A percentile compares a stretch with the other conserved stretches of the same genome.
phyloP scores from a whole-genome alignment of 1,140 invertebrate species.

The Dolichoris vasculosae region DNA sequence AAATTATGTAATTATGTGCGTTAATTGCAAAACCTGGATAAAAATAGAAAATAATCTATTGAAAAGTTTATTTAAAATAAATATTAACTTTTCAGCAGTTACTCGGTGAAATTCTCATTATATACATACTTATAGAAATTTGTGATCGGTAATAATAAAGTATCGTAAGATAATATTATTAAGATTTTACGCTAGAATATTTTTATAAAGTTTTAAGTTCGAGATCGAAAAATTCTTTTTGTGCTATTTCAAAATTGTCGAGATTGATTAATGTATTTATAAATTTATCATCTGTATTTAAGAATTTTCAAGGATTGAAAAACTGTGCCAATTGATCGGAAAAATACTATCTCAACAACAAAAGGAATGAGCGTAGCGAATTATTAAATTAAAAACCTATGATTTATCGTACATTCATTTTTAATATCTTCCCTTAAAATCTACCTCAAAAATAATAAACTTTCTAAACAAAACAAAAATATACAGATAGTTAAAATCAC shows the following conservation, averaged over 20 bases:
- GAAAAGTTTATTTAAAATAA: background rate
- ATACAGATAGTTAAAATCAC: background rate
- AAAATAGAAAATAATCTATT: background rate
- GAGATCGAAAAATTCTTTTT: too few relatives aligned
- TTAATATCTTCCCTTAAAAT: conserved; percentile 7
- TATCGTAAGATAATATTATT: too few relatives aligned
- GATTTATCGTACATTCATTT: background rate
- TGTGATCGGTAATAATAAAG: too few relatives aligned
- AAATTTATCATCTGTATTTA: too few relatives aligned
- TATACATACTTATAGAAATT: background rate
- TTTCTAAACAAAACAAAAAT: conserved; percentile 31
- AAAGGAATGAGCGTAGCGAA: background rate
- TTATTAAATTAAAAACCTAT: background rate
- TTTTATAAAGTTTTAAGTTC: too few relatives aligned
- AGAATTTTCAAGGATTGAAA: background rate
- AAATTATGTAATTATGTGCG: background rate
- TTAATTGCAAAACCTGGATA: background rate
- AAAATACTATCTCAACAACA: background rate
- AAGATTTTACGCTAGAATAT: too few relatives aligned
- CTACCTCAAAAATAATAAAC: background rate
- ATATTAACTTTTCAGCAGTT: background rate
- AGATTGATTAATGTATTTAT: too few relatives aligned
- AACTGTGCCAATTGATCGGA: background rate
- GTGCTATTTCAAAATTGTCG: too few relatives aligned
- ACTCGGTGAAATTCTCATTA: background rate